Evolutionary conservation across 2,888 invertebrate genomes (phyloP).

Genomic region (Drosophila cognata): DNA sequence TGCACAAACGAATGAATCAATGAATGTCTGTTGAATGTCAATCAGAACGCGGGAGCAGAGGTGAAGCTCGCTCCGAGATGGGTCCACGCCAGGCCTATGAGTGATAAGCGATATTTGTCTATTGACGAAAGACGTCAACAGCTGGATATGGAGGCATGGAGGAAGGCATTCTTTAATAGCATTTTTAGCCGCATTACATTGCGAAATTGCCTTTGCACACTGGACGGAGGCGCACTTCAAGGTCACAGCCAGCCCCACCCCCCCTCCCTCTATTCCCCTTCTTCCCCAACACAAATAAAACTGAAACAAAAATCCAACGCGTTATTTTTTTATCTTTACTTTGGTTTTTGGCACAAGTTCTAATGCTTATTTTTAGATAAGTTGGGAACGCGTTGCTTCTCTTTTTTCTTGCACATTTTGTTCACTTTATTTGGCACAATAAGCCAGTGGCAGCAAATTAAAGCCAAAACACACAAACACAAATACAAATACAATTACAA

Average conservation of each 20-base stretch:
- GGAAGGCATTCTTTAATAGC: not conserved
- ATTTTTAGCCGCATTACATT: constrained; percentile 16
- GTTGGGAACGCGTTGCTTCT: constrained; percentile 46
- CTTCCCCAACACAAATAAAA: not conserved
- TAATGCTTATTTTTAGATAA: constrained; percentile 72
- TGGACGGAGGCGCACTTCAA: constrained; percentile 55
- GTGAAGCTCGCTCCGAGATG: constrained; percentile 8
- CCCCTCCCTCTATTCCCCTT: not conserved
- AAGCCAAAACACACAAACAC: constrained; percentile 10
- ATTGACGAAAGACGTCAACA: constrained; percentile 44
- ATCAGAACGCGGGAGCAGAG: constrained; percentile 53
- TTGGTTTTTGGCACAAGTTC: constrained; percentile 73
- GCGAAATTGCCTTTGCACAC: constrained; percentile 23
- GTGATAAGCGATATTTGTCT: constrained; percentile 17
- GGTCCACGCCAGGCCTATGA: constrained; percentile 25
- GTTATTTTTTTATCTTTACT: constrained; percentile 36
- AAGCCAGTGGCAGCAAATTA: constrained; percentile 32
- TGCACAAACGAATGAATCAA: constrained; percentile 19
- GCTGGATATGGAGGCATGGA: constrained; percentile 22
- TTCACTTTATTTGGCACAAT: constrained; percentile 56
- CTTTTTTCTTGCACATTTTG: not conserved
- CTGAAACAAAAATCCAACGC: constrained; percentile 21
- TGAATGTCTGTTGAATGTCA: constrained; percentile 66
- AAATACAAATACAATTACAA: not conserved
- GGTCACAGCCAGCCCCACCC: constrained; percentile 45